Evolutionary conservation across 2,113 vertebrate species (phyloP), one percentile per base, ranked within the genome.

Genomic region (Pseudopipra pipra): DNA sequence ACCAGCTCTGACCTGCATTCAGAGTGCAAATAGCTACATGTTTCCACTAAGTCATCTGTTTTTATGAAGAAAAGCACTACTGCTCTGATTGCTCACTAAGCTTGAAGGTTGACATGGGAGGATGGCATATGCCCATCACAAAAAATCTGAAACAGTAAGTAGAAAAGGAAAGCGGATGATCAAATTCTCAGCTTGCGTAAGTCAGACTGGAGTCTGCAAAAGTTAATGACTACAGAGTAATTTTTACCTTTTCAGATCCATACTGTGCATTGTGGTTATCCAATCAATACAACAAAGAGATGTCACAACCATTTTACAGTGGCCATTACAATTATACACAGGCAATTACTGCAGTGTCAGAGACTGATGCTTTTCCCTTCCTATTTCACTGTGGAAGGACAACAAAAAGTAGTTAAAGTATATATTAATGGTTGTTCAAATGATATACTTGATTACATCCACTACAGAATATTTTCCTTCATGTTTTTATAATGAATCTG

Each of bases 381-480:
- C 61, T 76, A 35, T 76, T 78, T 75, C 55, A 62, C 83, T 49
- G 65, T 12, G 52, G 14, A 86, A 92, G 37, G 51, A 70, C 58
- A 87, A 91, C 12, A 46, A 90, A 79, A 95, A 90, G 62, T 52
- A 95, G 76, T 77, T 96, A 76, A 94, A 94, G 56, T n/a, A 81
- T 41, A 12, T 66, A 97, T 83, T 65, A 95, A 74, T 81, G 46
- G 28, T 66, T 87, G 72, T 95, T 88, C 44, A 89, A 96, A 97
- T 96, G 96, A 97, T 92, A 96, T 96, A 95, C 91, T 97, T 97
- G 95, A 97, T 97, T 97, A 97, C 88, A 97, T 21, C 18, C 96
- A 93, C 41, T 74, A 37, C 44, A 86, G 59, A 96, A 59, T 94
- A 95, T 94, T 97, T 97, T 94, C 71, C 88, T 96, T 96, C 89